phyloP scores from a whole-genome alignment of 2,797 vertebrate genomes.

The Miichthys miiuy region DNA sequence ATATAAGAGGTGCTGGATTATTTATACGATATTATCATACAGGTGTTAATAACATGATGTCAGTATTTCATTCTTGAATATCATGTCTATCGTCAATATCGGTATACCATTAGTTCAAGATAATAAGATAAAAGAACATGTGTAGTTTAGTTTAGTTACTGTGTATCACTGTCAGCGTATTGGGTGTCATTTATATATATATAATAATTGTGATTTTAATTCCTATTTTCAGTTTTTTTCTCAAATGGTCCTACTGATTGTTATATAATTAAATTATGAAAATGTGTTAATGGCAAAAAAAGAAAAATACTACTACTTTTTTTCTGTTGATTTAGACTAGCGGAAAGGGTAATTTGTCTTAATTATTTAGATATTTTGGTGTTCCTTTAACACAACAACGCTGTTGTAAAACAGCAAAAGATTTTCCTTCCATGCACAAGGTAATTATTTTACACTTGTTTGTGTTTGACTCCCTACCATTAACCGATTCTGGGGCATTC shows the following conservation, averaged over 20 bases:
- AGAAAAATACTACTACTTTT: not conserved
- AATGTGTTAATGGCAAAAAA: constrained; percentile 2
- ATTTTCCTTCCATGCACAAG: not conserved
- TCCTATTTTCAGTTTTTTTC: constrained; percentile 3
- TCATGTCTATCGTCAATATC: no score
- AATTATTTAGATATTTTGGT: not conserved
- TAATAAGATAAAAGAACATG: no score
- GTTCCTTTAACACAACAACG: not conserved
- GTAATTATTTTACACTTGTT: not conserved
- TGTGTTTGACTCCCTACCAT: not conserved
- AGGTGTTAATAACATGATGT: no score
- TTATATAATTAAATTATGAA: constrained; percentile 3
- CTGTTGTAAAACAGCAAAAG: not conserved
- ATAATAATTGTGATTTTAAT: not conserved
- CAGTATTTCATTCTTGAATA: no score
- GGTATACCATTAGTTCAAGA: no score
- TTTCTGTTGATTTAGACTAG: not conserved
- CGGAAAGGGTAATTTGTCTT: not conserved
- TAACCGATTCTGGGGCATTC: not conserved
- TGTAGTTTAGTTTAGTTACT: constrained; percentile 12
- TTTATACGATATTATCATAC: no score
- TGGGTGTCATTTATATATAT: not conserved
- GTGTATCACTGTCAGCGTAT: constrained; percentile 14
- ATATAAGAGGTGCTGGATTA: no score
- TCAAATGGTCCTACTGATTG: not conserved